phyloP scores from a whole-genome alignment of 2,888 invertebrate genomes.

The Dugesia japonica region DNA sequence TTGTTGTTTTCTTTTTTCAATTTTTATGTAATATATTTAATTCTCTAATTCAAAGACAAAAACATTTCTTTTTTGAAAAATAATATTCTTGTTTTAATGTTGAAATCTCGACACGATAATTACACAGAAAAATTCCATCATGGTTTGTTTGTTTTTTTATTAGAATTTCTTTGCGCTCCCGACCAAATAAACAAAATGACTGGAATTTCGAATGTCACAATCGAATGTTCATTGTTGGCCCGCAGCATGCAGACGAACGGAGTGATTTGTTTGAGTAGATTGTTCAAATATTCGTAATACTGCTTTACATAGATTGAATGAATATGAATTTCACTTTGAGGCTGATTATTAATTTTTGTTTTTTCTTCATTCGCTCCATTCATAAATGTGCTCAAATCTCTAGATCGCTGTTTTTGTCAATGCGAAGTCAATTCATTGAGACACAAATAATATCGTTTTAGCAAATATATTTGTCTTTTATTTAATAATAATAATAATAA shows the following conservation, averaged over 20 bases:
- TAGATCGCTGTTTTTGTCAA: too few relatives aligned
- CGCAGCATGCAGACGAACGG: neutral
- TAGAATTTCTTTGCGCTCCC: neutral
- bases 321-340: neutral
- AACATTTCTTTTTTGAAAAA: too few relatives aligned
- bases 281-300: neutral
- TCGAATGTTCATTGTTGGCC: neutral
- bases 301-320: neutral
- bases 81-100: neutral
- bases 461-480: too few relatives aligned
- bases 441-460: too few relatives aligned
- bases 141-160: neutral
- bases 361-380: neutral
- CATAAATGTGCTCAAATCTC: neutral
- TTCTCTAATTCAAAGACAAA: too few relatives aligned
- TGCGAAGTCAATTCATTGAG: too few relatives aligned
- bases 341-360: too few relatives aligned
- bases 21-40: too few relatives aligned
- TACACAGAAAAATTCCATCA: neutral
- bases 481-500: too few relatives aligned
- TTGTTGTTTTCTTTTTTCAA: too few relatives aligned
- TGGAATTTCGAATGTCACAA: neutral
- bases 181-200: neutral
- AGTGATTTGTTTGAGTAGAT: neutral
- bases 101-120: neutral